phyloP scores from a whole-genome alignment of 2,888 invertebrate species.

The Belgica antarctica region DNA sequence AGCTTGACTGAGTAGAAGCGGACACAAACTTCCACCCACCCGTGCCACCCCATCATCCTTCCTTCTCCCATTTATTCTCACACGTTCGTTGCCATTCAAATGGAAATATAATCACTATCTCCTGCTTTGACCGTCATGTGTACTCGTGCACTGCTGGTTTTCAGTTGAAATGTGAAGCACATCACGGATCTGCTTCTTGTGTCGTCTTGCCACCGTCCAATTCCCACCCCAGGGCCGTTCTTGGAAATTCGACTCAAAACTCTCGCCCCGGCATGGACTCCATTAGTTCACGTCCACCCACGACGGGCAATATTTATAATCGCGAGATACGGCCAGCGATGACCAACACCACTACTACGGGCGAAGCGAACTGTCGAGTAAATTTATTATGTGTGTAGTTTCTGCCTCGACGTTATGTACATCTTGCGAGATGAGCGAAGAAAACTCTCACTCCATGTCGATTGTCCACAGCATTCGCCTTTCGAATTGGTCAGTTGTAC shows the following conservation, averaged over 20 bases:
- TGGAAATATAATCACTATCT: conserved; percentile 19
- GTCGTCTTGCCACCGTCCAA: no score
- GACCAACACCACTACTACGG: conserved; percentile 11
- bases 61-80: no score
- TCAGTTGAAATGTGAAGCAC: conserved; percentile 4
- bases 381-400: conserved; percentile 44
- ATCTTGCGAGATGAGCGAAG: conserved; percentile 9
- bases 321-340: conserved; percentile 17
- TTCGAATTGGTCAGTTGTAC: conserved; percentile 41
- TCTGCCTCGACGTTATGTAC: conserved; percentile 2
- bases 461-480: conserved; percentile 5
- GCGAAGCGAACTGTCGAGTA: no score
- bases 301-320: conserved; percentile 24
- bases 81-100: conserved; percentile 23
- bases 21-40: conserved; percentile 9
- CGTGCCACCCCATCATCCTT: no score
- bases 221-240: conserved; percentile 14
- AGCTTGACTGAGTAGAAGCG: conserved; percentile 21
- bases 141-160: neutral
- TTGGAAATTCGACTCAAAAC: no score
- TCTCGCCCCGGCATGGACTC: no score
- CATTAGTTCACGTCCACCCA: no score
- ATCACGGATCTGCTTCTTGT: conserved; percentile 7
- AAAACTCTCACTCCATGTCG: conserved; percentile 16
- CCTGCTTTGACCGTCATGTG: conserved; percentile 14